These are phyloP conservation scores for Allophyes oxyacanthae DNA, from an alignment of 2,888 invertebrate species.

Conservation along the genomic window DNA sequence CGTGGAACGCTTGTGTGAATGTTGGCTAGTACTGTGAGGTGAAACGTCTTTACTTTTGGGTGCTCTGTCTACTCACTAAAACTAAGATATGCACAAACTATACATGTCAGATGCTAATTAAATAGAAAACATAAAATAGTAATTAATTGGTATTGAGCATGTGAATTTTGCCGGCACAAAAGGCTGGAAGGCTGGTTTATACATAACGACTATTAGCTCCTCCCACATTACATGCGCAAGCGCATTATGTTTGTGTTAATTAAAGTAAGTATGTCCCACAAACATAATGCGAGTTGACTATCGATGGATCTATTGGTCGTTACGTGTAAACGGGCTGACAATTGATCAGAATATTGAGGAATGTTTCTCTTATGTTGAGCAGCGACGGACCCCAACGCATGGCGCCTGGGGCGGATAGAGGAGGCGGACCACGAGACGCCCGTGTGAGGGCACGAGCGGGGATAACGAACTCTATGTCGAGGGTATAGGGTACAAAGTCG, in stretches of 20 bases:
- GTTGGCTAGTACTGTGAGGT: constrained; percentile 62
- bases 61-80: constrained; percentile 24
- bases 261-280: background rate
- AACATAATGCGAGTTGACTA: constrained; percentile 1
- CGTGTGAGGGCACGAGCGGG: constrained; percentile 89
- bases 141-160: constrained; percentile 13
- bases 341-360: constrained; percentile 6
- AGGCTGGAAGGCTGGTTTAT: constrained; percentile 11
- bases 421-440: constrained; percentile 95
- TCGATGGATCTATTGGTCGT: background rate
- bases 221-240: background rate
- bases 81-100: constrained; percentile 30
- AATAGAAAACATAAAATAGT: background rate
- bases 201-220: constrained; percentile 20
- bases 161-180: constrained; percentile 39
- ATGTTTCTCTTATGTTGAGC: constrained; percentile 39
- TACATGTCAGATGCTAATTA: constrained; percentile 19
- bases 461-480: constrained; percentile 38
- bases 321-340: constrained; percentile 10
- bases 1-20: constrained; percentile 68
- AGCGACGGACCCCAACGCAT: constrained; percentile 94
- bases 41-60: constrained; percentile 19
- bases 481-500: constrained; percentile 35
- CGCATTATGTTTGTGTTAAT: background rate
- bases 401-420: constrained; percentile 94